phyloP scores from a whole-genome alignment of 1,140 invertebrate species.

The Drosophila chauvacae region DNA sequence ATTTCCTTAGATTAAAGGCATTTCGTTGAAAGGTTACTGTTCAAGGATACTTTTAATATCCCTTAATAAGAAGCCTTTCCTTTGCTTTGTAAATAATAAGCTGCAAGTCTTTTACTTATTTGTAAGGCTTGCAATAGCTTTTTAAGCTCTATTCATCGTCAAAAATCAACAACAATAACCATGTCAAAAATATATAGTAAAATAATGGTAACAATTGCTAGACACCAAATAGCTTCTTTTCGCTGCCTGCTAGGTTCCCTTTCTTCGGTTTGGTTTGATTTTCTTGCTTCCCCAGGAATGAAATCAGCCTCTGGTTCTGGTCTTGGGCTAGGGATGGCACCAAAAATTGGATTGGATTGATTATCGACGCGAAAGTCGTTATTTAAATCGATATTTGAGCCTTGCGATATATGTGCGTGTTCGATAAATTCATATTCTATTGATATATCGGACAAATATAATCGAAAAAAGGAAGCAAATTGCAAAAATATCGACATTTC shows the following conservation, averaged over 20 bases:
- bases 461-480: neutral
- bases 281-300: neutral
- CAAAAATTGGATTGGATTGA: neutral
- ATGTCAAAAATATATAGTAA: neutral
- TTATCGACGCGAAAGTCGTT: neutral
- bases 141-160: neutral
- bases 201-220: neutral
- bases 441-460: neutral
- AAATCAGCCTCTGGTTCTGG: neutral
- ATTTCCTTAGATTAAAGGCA: neutral
- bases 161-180: neutral
- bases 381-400: neutral
- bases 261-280: constrained; percentile 7
- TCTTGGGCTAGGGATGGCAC: neutral
- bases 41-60: too few species aligned
- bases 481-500: neutral
- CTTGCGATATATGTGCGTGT: neutral
- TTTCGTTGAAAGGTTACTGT: neutral
- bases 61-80: too few species aligned
- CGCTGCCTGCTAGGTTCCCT: neutral
- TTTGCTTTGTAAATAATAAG: too few species aligned
- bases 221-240: neutral
- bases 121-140: neutral
- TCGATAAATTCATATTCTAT: neutral
- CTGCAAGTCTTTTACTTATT: too few species aligned